These are phyloP conservation scores for Parus major DNA, from an alignment of 2,113 vertebrate species.

Conservation along the genomic window DNA sequence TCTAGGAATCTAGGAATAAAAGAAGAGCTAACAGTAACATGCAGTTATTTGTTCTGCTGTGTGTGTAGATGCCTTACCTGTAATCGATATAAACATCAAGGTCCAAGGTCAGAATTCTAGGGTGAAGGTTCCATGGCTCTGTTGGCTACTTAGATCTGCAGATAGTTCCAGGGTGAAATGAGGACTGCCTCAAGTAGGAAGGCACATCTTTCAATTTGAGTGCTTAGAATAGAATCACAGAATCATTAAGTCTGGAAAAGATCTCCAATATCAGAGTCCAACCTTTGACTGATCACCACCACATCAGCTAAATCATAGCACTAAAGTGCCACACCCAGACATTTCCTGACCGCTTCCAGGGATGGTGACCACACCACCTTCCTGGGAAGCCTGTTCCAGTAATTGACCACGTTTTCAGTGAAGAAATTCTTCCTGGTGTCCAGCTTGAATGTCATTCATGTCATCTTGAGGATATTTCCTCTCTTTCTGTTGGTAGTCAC, in stretches of 20 bases:
- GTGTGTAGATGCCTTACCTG: not conserved
- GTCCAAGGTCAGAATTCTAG: not conserved
- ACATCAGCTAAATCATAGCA: not conserved
- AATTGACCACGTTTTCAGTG: not conserved
- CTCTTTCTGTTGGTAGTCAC: not conserved
- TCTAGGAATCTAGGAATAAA: not conserved
- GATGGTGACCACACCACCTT: not conserved
- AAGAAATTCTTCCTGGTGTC: not conserved
- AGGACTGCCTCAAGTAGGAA: not conserved
- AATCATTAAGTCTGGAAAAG: not conserved
- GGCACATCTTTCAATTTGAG: not conserved
- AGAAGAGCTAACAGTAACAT: accelerated
- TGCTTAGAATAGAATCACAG: not conserved
- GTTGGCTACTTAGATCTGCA: not conserved
- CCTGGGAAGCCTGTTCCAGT: not conserved
- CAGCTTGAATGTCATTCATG: not conserved
- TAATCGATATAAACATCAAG: not conserved
- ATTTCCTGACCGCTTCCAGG: not conserved
- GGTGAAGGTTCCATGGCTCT: not conserved
- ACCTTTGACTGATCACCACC: not conserved
- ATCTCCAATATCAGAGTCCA: not conserved
- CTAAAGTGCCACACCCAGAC: not conserved
- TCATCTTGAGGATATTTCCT: not conserved
- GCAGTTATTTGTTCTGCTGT: not conserved
- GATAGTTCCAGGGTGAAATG: not conserved